These are phyloP conservation scores for Remorina albescens DNA, from an alignment of 2,797 vertebrate species.

Conservation along the genomic window DNA sequence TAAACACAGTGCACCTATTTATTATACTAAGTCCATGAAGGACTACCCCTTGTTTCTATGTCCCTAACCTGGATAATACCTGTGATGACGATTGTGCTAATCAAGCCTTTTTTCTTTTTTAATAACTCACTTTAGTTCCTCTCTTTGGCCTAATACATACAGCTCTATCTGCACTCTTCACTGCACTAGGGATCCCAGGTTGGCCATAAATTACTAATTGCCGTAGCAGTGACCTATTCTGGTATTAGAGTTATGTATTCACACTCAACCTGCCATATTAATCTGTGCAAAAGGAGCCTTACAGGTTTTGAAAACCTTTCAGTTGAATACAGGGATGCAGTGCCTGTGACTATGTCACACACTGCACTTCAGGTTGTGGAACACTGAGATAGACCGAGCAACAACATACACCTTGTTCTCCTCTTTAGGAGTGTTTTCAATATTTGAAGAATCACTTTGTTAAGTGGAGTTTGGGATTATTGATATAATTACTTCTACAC, in stretches of 20 bases:
- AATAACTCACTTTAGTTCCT: slow-evolving; percentile 37
- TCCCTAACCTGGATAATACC: slow-evolving; percentile 21
- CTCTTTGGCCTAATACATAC: slow-evolving; percentile 43
- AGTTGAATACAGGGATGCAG: too few relatives aligned
- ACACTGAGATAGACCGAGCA: too few relatives aligned
- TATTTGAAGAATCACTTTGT: too few relatives aligned
- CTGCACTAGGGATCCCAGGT: too few relatives aligned
- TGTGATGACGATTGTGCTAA: slow-evolving; percentile 34
- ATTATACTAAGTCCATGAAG: slow-evolving; percentile 12
- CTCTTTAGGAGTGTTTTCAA: too few relatives aligned
- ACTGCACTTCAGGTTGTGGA: too few relatives aligned
- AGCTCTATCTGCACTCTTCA: too few relatives aligned
- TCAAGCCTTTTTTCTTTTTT: slow-evolving; percentile 30
- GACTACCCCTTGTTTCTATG: slow-evolving; percentile 12
- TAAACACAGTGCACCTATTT: slow-evolving; percentile 50
- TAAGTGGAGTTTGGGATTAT: too few relatives aligned
- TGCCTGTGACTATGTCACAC: too few relatives aligned
- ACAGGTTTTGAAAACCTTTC: slow-evolving; percentile 4
- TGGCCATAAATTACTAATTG: slow-evolving; percentile 22
- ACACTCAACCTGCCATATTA: slow-evolving; percentile 2
- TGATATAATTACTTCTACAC: background rate
- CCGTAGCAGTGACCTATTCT: slow-evolving; percentile 18
- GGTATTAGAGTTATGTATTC: slow-evolving; percentile 48
- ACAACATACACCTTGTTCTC: too few relatives aligned
- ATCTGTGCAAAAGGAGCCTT: background rate